phyloP scores from a whole-genome alignment of 2,888 invertebrate genomes.

The Limenitis camilla region DNA sequence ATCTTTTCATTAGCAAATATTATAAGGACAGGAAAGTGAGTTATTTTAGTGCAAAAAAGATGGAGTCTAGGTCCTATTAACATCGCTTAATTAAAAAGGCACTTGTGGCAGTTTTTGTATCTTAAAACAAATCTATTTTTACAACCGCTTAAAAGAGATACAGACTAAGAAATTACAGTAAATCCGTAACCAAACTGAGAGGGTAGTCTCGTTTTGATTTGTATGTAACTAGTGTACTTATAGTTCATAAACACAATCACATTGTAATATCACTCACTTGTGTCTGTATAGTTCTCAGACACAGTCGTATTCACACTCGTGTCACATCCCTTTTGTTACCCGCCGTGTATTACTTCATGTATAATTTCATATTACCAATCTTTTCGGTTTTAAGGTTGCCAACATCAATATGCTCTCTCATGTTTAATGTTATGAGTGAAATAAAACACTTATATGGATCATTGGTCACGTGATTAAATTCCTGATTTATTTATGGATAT shows the following conservation, averaged over 20 bases:
- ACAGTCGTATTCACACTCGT: constrained; percentile 6
- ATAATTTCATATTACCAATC: no score
- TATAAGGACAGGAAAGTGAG: no score
- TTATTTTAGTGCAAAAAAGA: no score
- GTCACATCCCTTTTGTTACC: constrained; percentile 45
- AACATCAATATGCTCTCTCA: no score
- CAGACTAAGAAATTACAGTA: constrained; percentile 48
- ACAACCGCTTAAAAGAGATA: constrained; percentile 51
- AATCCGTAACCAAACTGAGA: constrained; percentile 39
- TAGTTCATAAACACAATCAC: constrained; percentile 70
- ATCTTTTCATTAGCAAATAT: neutral
- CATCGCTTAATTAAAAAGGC: constrained; percentile 52
- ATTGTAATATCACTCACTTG: constrained; percentile 70
- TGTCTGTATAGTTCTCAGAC: constrained; percentile 48
- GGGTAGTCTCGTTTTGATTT: constrained; percentile 33
- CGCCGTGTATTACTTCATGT: constrained; percentile 33
- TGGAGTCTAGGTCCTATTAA: constrained; percentile 5
- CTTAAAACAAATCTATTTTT: constrained; percentile 49
- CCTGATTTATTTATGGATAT: no score
- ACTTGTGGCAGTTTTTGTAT: constrained; percentile 69
- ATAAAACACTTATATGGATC: no score
- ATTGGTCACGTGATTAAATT: no score
- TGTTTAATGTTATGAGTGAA: no score
- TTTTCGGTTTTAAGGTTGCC: no score
- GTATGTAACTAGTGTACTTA: constrained; percentile 58